Evolutionary conservation across 37 sponge, comb jelly and placozoan species (phyloP), one percentile per base, ranked within the genome.

Genomic region (Hormiphora californensis): DNA sequence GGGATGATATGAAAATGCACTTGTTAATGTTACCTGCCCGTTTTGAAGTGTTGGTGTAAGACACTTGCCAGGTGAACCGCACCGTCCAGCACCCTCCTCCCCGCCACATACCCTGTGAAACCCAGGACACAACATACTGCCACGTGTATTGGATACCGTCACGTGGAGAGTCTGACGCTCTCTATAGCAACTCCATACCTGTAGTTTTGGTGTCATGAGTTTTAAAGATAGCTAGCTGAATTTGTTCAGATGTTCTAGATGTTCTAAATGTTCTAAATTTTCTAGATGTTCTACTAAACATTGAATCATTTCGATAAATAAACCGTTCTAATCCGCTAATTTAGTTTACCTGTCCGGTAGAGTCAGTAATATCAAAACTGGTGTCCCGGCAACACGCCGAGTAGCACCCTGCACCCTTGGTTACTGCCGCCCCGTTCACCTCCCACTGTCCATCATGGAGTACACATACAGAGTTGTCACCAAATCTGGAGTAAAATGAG

Each of bases 321-420:
- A n/a, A n/a, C n/a, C n/a, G n/a, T n/a, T n/a, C n/a, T n/a, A n/a
- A n/a, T n/a, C n/a, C n/a, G n/a, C n/a, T n/a, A n/a, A n/a, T n/a
- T n/a, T n/a, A n/a, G 81, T 73, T 43, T 5, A 30, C 39, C 22
- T 1, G 5, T 9, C 38, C 38, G 81, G 40, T 40, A 0, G 25
- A n/a, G 44, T 73, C 81, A 15, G 43, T 41, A 9, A 73, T 36
- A 30, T 73, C 81, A 33, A 73, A 73, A 46, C 43, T 73, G 44
- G 32, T 11, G 23, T 73, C 81, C 12, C 81, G 35, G 25, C 81
- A 73, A 46, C 81, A 73, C 46, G 43, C 43, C 1, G 81, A 73
- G 81, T 73, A 73, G 44, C 81, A 73, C 46, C 81, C 81, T 1
- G 81, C 81, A 4, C 81, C 81, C 23, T 73, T 73, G 46, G 81